Evolutionary conservation across 2,888 invertebrate species (phyloP), one percentile per base, ranked within the genome.

Genomic region (Aricia artaxerxes): DNA sequence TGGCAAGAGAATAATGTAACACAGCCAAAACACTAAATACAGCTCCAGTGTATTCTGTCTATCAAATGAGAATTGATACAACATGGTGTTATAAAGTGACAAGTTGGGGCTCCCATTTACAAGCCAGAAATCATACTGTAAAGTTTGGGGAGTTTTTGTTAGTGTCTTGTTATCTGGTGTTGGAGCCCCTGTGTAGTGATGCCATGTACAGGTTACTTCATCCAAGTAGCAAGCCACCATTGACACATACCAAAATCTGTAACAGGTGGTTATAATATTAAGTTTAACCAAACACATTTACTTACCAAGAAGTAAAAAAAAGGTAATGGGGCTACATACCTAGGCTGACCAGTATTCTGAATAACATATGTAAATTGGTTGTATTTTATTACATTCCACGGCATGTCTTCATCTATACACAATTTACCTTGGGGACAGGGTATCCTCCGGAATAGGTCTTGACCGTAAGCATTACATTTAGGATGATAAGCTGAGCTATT

Each of bases 61-160:
- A 88, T 99, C 99, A 92, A 99, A 99, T 0, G 99, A 99, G 90
- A 99, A 99, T 89, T 99, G 99, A 92, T 98, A 99, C 80, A 98
- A 96, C 85, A 99, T 95, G 80, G 97, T 97, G 89, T 98, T 98
- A 86, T 97, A 97, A 81, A 97, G 96, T 80, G 97, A 97, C 84
- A 96, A 95, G 88, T 97, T 98, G 0, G 99, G 99, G 91, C 98
- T 98, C 44, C 99, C 99, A 92, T 99, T 99, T 7, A 99, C 99
- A 77, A 99, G 95, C 97, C 98, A 98, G 83, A 99, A 97, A 89
- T 99, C 98, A 90, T 99, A 99, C 78, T 95, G 91, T 76, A 94
- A 84, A 64, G 83, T 88, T 82, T 94, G 93, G 60, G 95, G 95
- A 35, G 82, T 84, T 9, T 87, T 83, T 57, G 89, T 90, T 53